Evolutionary conservation across 2,888 invertebrate species (phyloP).

Genomic region (Pollenia amentaria): DNA sequence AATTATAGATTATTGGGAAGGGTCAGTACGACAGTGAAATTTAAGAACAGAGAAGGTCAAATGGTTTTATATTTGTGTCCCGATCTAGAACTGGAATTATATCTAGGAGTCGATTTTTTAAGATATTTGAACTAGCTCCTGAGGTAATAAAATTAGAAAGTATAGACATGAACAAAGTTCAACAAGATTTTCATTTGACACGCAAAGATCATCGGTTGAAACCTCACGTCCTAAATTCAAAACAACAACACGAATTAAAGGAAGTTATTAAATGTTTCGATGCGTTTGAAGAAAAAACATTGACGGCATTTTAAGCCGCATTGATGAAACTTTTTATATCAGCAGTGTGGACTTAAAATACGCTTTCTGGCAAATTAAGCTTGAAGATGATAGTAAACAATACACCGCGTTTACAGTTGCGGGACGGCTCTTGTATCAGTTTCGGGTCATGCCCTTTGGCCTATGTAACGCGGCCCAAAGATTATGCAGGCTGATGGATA

Average conservation of each 20-base stretch:
- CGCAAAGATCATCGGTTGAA: background rate
- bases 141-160: background rate
- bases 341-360: constrained; percentile 71
- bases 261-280: background rate
- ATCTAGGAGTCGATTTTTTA: background rate
- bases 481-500: background rate
- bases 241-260: background rate
- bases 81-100: background rate
- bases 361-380: constrained; percentile 26
- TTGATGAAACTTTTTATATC: constrained; percentile 75
- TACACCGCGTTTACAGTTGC: constrained; percentile 43
- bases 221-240: background rate
- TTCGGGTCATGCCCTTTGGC: constrained; percentile 32
- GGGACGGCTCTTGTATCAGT: constrained; percentile 52
- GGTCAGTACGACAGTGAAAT: background rate
- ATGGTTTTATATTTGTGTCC: constrained; percentile 12
- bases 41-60: background rate
- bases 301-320: too few relatives aligned
- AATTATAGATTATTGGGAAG: background rate
- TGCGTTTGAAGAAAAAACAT: background rate
- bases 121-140: background rate
- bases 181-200: background rate
- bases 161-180: background rate
- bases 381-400: constrained; percentile 37
- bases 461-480: too few relatives aligned